Conservation (phyloP, 2,113 vertebrate species). For the Hemichromis elongatus region DNA sequence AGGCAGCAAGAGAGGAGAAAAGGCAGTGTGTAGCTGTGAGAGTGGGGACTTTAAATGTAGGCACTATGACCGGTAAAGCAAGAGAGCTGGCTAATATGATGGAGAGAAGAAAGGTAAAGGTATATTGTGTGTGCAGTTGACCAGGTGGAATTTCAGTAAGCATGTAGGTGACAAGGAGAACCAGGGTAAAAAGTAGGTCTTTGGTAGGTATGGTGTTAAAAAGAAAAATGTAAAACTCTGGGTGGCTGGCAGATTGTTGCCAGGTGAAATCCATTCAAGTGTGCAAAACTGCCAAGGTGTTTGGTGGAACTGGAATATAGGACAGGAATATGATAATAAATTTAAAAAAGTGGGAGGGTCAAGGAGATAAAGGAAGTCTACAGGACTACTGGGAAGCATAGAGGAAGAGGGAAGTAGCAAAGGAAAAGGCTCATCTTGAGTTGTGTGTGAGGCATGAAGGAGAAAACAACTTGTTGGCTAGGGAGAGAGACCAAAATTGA, state of each 20-base stretch:
- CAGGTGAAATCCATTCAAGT: background rate
- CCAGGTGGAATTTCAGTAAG: background rate
- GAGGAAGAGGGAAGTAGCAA: background rate
- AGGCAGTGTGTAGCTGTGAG: background rate
- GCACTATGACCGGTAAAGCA: background rate
- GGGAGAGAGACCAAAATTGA: background rate
- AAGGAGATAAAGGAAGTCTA: background rate
- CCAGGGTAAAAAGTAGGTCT: background rate
- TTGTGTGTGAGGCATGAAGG: background rate
- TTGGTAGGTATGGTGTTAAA: background rate
- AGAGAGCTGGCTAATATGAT: background rate
- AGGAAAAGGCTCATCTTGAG: background rate
- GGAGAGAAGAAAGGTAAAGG: background rate
- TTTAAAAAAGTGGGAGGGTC: background rate
- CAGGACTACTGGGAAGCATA: background rate
- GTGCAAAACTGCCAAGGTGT: background rate
- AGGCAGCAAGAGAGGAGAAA: background rate
- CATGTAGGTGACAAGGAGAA: background rate
- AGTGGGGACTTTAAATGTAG: background rate
- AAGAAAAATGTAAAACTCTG: background rate
- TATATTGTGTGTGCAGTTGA: background rate
- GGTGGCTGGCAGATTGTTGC: too few species aligned
- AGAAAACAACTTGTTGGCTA: background rate
- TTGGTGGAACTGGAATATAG: background rate
- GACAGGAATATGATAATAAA: background rate